These are phyloP conservation scores for Gambusia holbrooki DNA, from an alignment of 2,113 vertebrate species.

Conservation along the genomic window DNA sequence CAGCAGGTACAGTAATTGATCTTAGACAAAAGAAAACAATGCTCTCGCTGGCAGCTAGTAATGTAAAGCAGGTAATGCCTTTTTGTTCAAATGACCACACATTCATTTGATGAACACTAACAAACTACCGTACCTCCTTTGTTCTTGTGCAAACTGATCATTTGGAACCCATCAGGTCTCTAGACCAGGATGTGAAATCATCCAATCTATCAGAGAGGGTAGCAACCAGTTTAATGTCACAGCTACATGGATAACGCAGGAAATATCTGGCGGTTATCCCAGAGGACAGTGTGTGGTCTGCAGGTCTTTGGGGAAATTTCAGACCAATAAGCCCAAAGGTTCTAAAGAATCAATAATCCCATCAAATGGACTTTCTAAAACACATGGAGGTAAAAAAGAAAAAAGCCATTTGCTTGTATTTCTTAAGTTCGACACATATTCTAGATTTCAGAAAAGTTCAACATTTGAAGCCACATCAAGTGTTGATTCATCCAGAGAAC, in stretches of 20 bases:
- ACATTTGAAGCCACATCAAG: too few species aligned
- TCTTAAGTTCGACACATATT: too few species aligned
- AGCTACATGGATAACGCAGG: constrained; percentile 8
- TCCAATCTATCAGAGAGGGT: neutral
- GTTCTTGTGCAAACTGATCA: neutral
- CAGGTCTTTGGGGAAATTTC: neutral
- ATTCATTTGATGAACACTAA: constrained; percentile 2
- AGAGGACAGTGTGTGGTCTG: constrained; percentile 3
- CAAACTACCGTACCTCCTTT: neutral
- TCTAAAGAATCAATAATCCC: neutral
- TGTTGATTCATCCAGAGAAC: neutral
- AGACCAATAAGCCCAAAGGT: neutral
- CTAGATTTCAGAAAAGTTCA: too few species aligned
- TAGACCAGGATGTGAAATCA: neutral
- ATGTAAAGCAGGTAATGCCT: neutral
- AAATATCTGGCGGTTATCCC: neutral
- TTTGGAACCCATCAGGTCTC: neutral
- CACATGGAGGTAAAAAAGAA: too few species aligned
- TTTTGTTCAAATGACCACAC: neutral
- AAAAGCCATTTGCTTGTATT: too few species aligned
- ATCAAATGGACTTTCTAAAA: too few species aligned
- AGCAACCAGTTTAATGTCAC: neutral
- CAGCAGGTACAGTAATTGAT: constrained; percentile 22
- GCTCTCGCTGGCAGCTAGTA: neutral
- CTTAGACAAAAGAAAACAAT: neutral